phyloP scores from a whole-genome alignment of 2,797 vertebrate genomes.

The Coregonus suidteri region DNA sequence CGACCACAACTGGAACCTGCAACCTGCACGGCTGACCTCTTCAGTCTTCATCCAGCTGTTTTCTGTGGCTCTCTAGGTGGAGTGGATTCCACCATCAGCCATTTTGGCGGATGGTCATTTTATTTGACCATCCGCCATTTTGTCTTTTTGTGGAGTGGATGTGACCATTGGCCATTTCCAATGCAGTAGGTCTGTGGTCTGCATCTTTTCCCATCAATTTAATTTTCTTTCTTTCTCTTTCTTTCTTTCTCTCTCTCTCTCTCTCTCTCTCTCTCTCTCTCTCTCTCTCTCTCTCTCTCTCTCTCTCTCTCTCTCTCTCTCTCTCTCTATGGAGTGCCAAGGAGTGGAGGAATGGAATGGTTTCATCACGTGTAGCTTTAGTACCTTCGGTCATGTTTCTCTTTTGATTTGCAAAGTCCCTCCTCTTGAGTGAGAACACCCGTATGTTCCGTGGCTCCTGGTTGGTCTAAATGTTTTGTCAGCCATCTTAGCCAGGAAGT shows the following conservation, averaged over 20 bases:
- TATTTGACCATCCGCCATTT: conserved; percentile 38
- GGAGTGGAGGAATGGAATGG: conserved; percentile 66
- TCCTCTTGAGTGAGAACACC: conserved; percentile 69
- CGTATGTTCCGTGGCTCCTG: conserved; percentile 68
- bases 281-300: neutral
- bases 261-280: too few species aligned
- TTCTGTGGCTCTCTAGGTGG: neutral
- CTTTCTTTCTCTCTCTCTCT: too few species aligned
- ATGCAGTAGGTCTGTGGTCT: conserved; percentile 50
- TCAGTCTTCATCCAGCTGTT: neutral
- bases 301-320: conserved; percentile 14
- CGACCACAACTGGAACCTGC: conserved; percentile 43
- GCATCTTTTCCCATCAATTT: conserved; percentile 47
- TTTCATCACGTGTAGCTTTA: conserved; percentile 68
- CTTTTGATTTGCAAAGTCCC: conserved; percentile 50
- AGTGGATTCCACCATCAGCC: neutral
- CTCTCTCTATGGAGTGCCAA: conserved; percentile 67
- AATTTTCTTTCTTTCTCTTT: too few species aligned
- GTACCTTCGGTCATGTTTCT: conserved; percentile 69
- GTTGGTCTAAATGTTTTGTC: conserved; percentile 69
- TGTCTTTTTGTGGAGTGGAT: conserved; percentile 14
- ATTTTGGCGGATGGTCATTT: neutral
- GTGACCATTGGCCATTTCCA: conserved; percentile 68
- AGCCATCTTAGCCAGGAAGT: conserved; percentile 80
- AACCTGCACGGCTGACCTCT: neutral